Base-by-base conservation (phyloP, 2,113 vertebrate species). In the Cyanistes caeruleus region DNA sequence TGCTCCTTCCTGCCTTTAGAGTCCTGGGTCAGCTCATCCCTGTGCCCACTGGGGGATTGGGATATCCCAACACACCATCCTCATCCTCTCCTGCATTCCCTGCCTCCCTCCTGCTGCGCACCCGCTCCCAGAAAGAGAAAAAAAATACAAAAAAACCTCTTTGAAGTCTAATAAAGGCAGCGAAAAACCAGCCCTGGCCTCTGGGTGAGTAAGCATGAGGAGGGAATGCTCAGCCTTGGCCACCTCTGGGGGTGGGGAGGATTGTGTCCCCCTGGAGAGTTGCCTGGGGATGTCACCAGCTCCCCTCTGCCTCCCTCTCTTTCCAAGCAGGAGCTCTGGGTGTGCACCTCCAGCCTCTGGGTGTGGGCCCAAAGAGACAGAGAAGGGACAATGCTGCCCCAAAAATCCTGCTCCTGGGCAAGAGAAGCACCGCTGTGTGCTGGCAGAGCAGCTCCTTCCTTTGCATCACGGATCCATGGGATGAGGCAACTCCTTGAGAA, bases 391-490 rank as follows among this genome's bases (percentile, higher is more conserved):
- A 41, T 77, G 18, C 69, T 13, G 16, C 59, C 75, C 3, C 2
- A 17, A 28, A 48, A 82, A 23, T 9, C 37, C 89, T 5, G 3
- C 72, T 59, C 3, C 44, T 7, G 18, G 27, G 24, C 51, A 7
- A 1, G 39, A 43, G 56, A 46, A 10, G 13, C 44, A 8, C 3
- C 2, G 2, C 0, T 0, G 0, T 3, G 46, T 4, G 3, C 11
- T 2, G 16, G 53, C n/a, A 18, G 60, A 33, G 77, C 27, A 1
- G 43, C 41, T 78, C 56, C 51, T 39, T 84, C 69, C 43, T 48
- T 3, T 1, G 12, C 69, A 10, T 9, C 70, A 20, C 2, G 1
- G 33, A 39, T 13, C 4, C 7, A 2, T 0, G 15, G 81, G 81
- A 79, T 4, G 27, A 56, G 73, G 60, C 1, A 1, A 7, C n/a